Base-by-base conservation (phyloP, 2,113 vertebrate genomes). In the Barnardius zonarius region DNA sequence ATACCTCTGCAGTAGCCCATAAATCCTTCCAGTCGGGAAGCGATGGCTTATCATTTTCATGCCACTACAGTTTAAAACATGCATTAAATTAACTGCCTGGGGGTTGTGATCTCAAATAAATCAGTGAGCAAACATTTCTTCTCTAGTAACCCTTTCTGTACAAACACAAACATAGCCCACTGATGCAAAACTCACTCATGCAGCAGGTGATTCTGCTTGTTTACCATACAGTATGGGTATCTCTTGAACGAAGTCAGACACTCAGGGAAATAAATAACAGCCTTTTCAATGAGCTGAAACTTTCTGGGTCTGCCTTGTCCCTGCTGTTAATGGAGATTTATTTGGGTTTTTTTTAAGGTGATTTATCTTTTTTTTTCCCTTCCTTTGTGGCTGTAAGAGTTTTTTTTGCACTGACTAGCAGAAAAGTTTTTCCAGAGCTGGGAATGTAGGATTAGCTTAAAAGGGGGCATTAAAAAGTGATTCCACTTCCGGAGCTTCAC, bases 71-170 rank as follows among this genome's bases (percentile, higher is more conserved):
- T 94, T 89, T 88, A 83, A 88, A 88, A 54, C 44, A 8, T 44
- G 88, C 27, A 55, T 86, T 95, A 94, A 93, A 94, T 90, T 92
- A 85, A 90, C 59, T 86, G 91, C n/a, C 39, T 25, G 33, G 59
- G 57, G 39, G 52, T 39, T 90, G 49, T 80, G 64, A 84, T 81
- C 80, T 88, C 87, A 63, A 77, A 93, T 94, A 94, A 95, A 92
- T 90, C 88, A 80, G 19, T 33, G 66, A 94, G 54, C 51, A 85
- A 88, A 78, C 81, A 83, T 51, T 91, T 93, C 31, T 92, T 86
- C 35, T 70, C 28, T 46, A 67, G 57, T 64, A 76, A 90, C 27
- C 52, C 63, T 92, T 91, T 73, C 52, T 76, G 12, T 17, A 41
- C 11, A 14, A 64, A 70, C 30, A 46, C 19, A 57, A 52, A 44